Evolutionary conservation across 2,888 invertebrate species (phyloP).

Genomic region (Phaedon cochleariae): DNA sequence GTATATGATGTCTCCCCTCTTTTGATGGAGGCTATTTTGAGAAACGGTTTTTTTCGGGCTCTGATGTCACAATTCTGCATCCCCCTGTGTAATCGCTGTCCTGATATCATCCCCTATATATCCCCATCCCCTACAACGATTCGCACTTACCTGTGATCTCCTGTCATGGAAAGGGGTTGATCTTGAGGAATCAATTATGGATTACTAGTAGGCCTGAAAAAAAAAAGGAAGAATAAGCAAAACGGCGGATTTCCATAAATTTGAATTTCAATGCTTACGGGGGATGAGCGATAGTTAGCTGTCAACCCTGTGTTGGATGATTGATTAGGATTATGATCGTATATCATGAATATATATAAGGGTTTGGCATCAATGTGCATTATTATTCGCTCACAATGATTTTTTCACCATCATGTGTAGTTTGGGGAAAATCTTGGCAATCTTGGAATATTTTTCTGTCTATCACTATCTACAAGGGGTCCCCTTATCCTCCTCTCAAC

Average conservation of each 20-base stretch:
- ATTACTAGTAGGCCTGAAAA: constrained; percentile 12
- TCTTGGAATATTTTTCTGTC: neutral
- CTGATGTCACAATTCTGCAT: neutral
- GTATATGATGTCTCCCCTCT: too few relatives aligned
- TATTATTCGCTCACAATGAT: neutral
- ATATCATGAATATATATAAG: neutral
- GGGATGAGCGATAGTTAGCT: neutral
- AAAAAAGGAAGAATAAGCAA: constrained; percentile 12
- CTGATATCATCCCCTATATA: too few relatives aligned
- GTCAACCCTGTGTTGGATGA: neutral
- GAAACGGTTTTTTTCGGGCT: neutral
- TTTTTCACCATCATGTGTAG: neutral
- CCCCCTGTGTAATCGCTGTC: neutral
- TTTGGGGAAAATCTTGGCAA: neutral
- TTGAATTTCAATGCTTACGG: constrained; percentile 13
- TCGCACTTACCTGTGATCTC: constrained; percentile 10
- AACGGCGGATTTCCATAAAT: constrained; percentile 17
- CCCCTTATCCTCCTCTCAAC: too few relatives aligned
- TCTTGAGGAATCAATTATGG: constrained; percentile 18
- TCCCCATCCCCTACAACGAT: neutral
- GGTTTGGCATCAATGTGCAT: neutral
- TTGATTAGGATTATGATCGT: constrained; percentile 4
- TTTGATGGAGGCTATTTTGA: neutral
- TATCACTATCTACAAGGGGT: too few relatives aligned
- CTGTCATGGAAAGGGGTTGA: constrained; percentile 17